Evolutionary conservation across 2,797 vertebrate genomes (phyloP).

Genomic region (Urosaurus nigricauda): DNA sequence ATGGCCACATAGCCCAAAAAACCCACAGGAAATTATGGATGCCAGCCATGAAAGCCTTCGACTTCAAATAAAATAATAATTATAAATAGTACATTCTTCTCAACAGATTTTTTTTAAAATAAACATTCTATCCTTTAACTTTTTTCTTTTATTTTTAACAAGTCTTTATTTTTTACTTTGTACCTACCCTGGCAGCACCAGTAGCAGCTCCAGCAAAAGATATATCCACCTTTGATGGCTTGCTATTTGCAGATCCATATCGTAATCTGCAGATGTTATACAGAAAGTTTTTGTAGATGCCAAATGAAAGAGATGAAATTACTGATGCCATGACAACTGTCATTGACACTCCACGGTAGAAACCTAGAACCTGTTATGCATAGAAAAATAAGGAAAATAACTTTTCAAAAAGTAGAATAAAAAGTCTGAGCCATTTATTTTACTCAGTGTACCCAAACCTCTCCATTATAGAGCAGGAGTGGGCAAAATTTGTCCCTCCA

Average conservation of each 20-base stretch:
- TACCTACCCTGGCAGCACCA: constrained; percentile 85
- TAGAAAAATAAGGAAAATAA: background rate
- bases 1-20: no score
- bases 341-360: constrained; percentile 90
- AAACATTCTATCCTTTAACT: background rate
- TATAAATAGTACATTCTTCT: background rate
- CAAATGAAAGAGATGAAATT: constrained; percentile 90
- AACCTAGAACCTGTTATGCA: constrained; percentile 83
- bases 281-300: constrained; percentile 87
- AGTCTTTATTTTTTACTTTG: background rate
- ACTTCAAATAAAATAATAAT: no score
- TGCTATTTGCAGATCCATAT: constrained; percentile 72
- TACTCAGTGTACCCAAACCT: background rate
- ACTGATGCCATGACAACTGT: constrained; percentile 83
- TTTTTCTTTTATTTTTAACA: background rate
- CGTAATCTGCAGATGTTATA: constrained; percentile 81
- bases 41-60: no score
- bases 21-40: no score
- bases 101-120: no score
- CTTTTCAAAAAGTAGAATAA: background rate
- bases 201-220: constrained; percentile 84
- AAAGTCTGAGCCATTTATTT: background rate
- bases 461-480: background rate
- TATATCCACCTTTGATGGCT: constrained; percentile 84
- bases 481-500: no score